Conservation (phyloP, 1,140 invertebrate species). For the Belonocnema kinseyi region DNA sequence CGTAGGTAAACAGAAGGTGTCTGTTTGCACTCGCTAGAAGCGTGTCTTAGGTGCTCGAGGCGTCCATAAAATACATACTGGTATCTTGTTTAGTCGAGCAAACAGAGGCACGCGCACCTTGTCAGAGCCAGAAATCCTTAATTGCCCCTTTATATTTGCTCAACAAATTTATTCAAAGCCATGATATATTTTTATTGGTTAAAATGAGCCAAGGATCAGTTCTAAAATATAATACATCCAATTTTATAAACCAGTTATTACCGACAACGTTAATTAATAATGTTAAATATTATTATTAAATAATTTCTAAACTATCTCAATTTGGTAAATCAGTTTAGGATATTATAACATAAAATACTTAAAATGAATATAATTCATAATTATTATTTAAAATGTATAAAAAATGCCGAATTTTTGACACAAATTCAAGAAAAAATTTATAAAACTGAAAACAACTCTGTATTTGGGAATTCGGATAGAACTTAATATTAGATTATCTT, state of each 20-base stretch:
- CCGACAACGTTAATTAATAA: neutral
- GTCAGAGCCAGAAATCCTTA: conserved; percentile 47
- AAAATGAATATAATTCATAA: neutral
- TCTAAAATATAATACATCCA: neutral
- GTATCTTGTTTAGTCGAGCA: conserved; percentile 67
- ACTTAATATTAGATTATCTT: conserved; percentile 20
- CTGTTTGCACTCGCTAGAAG: conserved; percentile 1
- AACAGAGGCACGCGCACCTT: conserved; percentile 63
- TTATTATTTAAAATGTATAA: neutral
- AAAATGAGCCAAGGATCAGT: neutral
- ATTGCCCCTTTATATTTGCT: conserved; percentile 45
- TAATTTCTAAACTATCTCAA: too few relatives aligned
- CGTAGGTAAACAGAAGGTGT: conserved; percentile 11
- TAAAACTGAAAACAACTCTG: neutral
- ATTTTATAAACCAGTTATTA: neutral
- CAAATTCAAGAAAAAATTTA: neutral
- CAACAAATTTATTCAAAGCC: conserved; percentile 25
- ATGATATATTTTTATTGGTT: neutral
- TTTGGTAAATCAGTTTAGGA: too few relatives aligned
- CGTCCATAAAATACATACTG: conserved; percentile 35
- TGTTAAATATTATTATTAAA: too few relatives aligned
- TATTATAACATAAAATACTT: neutral
- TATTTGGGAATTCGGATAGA: conserved; percentile 5
- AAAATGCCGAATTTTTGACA: neutral
- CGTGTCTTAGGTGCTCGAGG: conserved; percentile 22